These are phyloP conservation scores for Microctenopoma lineatum DNA, from an alignment of 2,797 vertebrate species.

Conservation along the genomic window DNA sequence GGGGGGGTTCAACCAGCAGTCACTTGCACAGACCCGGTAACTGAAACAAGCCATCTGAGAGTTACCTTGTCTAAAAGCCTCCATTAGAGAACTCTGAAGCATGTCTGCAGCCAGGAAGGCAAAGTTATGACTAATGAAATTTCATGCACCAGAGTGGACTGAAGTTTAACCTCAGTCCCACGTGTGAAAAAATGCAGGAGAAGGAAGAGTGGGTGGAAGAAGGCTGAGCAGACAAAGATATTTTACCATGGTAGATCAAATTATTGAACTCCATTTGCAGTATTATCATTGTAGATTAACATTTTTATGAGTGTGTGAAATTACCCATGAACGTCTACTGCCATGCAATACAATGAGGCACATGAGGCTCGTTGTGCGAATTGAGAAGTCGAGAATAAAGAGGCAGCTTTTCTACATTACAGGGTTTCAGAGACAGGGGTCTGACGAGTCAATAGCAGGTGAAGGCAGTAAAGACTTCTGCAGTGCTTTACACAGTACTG, in stretches of 20 bases:
- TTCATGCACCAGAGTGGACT: constrained; percentile 70
- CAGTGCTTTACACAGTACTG: constrained; percentile 30
- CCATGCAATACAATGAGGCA: constrained; percentile 53
- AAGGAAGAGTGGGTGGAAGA: constrained; percentile 24
- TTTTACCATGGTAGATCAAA: constrained; percentile 69
- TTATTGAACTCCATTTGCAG: constrained; percentile 72
- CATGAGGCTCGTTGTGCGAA: constrained; percentile 41
- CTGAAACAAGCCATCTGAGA: constrained; percentile 53
- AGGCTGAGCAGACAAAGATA: constrained; percentile 55
- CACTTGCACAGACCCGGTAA: constrained; percentile 36
- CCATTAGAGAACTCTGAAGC: constrained; percentile 65
- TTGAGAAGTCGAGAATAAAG: constrained; percentile 35
- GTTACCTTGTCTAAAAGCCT: constrained; percentile 69
- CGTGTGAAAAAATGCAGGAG: constrained; percentile 36
- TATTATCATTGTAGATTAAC: constrained; percentile 75
- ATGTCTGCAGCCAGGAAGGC: constrained; percentile 53
- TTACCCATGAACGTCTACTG: constrained; percentile 70
- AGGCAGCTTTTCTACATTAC: constrained; percentile 45
- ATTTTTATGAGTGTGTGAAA: constrained; percentile 76
- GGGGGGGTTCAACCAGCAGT: constrained; percentile 12
- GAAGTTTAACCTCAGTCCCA: constrained; percentile 55
- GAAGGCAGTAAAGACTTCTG: constrained; percentile 42
- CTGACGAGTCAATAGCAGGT: constrained; percentile 32
- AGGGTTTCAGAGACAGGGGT: constrained; percentile 23
- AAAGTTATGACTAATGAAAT: constrained; percentile 74